Base-by-base conservation (phyloP, 2,113 vertebrate genomes). In the Egretta garzetta region DNA sequence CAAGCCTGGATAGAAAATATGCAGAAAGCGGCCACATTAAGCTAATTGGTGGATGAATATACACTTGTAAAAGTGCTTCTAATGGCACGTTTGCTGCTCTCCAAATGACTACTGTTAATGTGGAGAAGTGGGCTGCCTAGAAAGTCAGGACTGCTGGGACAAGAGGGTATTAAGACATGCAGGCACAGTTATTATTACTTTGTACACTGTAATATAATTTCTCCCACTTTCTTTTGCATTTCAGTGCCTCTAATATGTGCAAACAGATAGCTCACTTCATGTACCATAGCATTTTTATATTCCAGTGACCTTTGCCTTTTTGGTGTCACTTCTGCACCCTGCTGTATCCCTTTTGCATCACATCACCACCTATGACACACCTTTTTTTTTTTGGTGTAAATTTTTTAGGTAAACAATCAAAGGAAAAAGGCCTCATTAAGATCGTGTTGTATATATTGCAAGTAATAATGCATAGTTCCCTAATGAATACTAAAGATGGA, bases 1-100 rank as follows among this genome's bases (percentile, higher is more conserved):
- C 98, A 98, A 99, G 99, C 98, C 98, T 98, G 98, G 98, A 98
- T 98, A 99, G 99, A 98, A 99, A 99, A 99, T 99, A 99, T 99
- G 99, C 98, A 99, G 98, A 98, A 99, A 98, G 98, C 98, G 98
- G 99, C 99, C 98, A 99, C 99, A 99, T 99, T 99, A 99, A 99
- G 99, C 99, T 99, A 99, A 99, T 99, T 99, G 99, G 99, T 98
- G 99, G 99, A 99, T 99, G 99, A 99, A 99, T 99, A 99, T 99
- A 99, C 99, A 99, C 99, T 99, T 99, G 99, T 99, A 99, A 99
- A 99, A 99, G 99, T 99, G 99, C 99, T 99, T 99, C 99, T 99
- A 99, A 99, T 99, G 99, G 99, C 98, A 99, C 99, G 99, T 99
- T 99, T 99, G 99, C 99, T 99, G 98, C 98, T 99, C 98, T 99